phyloP scores from a whole-genome alignment of 1,140 invertebrate species.

The Euwallacea similis region DNA sequence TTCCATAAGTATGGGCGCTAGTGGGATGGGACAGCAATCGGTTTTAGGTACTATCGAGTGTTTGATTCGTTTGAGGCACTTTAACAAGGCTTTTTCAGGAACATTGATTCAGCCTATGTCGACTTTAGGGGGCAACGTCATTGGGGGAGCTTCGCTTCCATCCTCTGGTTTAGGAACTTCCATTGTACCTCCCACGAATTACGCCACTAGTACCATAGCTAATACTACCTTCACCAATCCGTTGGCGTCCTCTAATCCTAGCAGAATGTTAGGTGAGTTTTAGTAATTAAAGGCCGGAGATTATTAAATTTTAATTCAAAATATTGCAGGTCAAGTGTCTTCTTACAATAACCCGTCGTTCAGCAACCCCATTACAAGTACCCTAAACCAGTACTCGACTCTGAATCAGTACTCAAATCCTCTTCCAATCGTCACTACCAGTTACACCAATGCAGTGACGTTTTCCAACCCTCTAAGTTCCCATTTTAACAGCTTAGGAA shows the following conservation, averaged over 20 bases:
- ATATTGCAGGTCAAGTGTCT: constrained; percentile 34
- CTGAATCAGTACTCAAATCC: constrained; percentile 41
- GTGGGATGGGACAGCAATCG: constrained; percentile 39
- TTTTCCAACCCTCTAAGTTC: constrained; percentile 52
- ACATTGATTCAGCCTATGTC: constrained; percentile 34
- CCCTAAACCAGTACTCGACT: constrained; percentile 39
- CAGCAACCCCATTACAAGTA: constrained; percentile 45
- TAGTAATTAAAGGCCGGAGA: not conserved
- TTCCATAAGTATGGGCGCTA: constrained; percentile 36
- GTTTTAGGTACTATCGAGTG: constrained; percentile 32
- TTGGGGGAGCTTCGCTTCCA: constrained; percentile 44
- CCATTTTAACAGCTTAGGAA: constrained; percentile 52
- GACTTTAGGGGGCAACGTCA: constrained; percentile 41
- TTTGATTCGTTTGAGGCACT: constrained; percentile 5
- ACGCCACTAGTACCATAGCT: constrained; percentile 56
- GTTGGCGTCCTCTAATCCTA: constrained; percentile 54
- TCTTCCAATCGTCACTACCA: constrained; percentile 42
- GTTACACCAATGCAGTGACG: constrained; percentile 50
- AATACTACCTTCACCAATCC: constrained; percentile 65
- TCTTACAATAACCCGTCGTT: constrained; percentile 48
- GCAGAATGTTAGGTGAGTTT: constrained; percentile 23
- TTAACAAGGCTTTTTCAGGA: constrained; percentile 4
- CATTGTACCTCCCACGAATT: constrained; percentile 57
- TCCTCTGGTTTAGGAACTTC: constrained; percentile 54
- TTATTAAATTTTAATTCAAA: not conserved